Evolutionary conservation across 2,888 invertebrate genomes (phyloP), one percentile per base, ranked within the genome.

Genomic region (Catocala sponsa): DNA sequence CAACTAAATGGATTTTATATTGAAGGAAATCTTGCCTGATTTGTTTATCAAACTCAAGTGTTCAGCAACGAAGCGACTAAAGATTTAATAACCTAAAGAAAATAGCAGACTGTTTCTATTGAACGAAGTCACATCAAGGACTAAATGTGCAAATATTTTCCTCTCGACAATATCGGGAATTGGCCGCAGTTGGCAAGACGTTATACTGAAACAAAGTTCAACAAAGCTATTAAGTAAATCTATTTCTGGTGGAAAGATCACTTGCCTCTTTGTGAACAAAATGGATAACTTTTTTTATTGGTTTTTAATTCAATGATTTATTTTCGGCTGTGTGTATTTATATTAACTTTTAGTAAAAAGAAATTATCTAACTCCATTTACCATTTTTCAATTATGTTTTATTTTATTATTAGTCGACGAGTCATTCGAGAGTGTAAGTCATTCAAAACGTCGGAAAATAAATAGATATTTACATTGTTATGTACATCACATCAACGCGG

Each of bases 191-290:
- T 50, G 13, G 50, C 33, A 11, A 41, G 42, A 52, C 42, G 13
- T 9, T 11, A 6, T 25, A 47, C 35, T 32, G 7, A 33, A 7
- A 25, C 47, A 47, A 47, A 47, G 47, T 47, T 47, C 25, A 47
- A 47, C 47, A 25, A 25, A 47, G 47, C 25, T 47, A 53, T 47
- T 47, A 50, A 46, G 41, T 15, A 42, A 47, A 47, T 47, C 47
- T 47, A 47, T 47, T 47, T 47, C 25, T 7, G 25, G 47, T 6
- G 12, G 15, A 47, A 47, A 47, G 47, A 25, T 47, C 47, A 44
- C 0, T 44, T 9, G 44, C 35, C 6, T 7, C 10, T 25, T 9
- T 4, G 47, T 25, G 2, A 25, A 13, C 12, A n/a, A 13, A 13
- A 12, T 12, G 13, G 13, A 12, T 25, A 47, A 15, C 47, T 47